A percentile compares a stretch with the other conserved stretches of the same genome.
These are phyloP conservation scores for Lepidotrigona ventralis DNA, from an alignment of 1,140 invertebrate species.

Conservation along the genomic window DNA sequence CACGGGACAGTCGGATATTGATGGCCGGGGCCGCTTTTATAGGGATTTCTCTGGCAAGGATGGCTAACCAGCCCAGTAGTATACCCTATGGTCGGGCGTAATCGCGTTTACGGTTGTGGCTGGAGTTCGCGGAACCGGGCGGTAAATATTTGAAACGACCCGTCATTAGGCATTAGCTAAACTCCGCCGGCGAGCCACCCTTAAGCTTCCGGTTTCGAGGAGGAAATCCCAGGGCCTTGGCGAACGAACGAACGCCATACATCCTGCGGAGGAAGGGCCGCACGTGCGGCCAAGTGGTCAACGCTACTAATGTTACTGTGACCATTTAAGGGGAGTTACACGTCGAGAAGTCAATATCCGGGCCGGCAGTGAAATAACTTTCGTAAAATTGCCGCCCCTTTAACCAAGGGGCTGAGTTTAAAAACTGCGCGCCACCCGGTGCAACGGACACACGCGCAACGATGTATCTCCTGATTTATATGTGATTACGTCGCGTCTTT, in stretches of 20 bases:
- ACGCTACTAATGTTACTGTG: constrained; percentile 44
- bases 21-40: constrained; percentile 42
- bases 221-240: constrained; percentile 59
- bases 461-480: not conserved
- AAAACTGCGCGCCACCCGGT: not conserved
- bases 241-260: constrained; percentile 40
- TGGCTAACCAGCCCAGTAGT: constrained; percentile 15
- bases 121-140: constrained; percentile 62
- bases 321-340: constrained; percentile 51
- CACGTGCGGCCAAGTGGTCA: constrained; percentile 49
- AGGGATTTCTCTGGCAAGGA: constrained; percentile 44
- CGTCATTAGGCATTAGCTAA: constrained; percentile 68
- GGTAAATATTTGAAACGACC: constrained; percentile 69
- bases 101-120: constrained; percentile 60
- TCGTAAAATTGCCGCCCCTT: constrained; percentile 27
- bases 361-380: constrained; percentile 30
- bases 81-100: constrained; percentile 51
- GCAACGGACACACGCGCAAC: not conserved
- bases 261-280: constrained; percentile 38
- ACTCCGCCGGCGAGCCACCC: constrained; percentile 47
- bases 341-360: constrained; percentile 47
- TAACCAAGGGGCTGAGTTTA: constrained; percentile 7
- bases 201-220: constrained; percentile 63
- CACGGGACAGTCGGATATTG: constrained; percentile 52
- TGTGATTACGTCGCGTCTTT: not conserved